These are phyloP conservation scores for Anoplolepis gracilipes DNA, from an alignment of 1,140 invertebrate genomes.

Conservation along the genomic window DNA sequence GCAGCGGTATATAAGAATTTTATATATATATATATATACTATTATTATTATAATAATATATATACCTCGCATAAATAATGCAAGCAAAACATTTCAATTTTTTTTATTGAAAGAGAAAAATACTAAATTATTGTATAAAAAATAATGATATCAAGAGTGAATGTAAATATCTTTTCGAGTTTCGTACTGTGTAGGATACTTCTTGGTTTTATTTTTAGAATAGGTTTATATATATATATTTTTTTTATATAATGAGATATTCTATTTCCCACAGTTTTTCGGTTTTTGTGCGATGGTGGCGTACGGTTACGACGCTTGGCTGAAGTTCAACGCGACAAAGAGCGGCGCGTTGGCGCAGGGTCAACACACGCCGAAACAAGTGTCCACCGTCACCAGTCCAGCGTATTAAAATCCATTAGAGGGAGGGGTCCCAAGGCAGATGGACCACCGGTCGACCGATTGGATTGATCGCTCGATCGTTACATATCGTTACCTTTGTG, in stretches of 20 bases:
- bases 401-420: slow-evolving; percentile 80
- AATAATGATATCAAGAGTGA: neutral
- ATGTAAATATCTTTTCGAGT: slow-evolving; percentile 23
- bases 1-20: slow-evolving; percentile 88
- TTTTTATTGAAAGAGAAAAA: neutral
- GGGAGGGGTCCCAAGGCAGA: neutral
- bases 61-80: neutral
- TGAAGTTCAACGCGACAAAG: slow-evolving; percentile 90
- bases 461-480: slow-evolving; percentile 8
- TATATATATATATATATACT: slow-evolving; percentile 42
- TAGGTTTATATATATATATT: neutral
- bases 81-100: neutral
- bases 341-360: slow-evolving; percentile 91
- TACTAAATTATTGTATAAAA: neutral
- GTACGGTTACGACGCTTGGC: slow-evolving; percentile 92
- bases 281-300: slow-evolving; percentile 92
- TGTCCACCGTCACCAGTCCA: slow-evolving; percentile 86
- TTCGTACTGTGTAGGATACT: slow-evolving; percentile 37
- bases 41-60: neutral
- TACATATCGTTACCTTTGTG: slow-evolving; percentile 59
- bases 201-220: neutral
- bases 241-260: neutral
- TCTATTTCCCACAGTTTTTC: slow-evolving; percentile 89
- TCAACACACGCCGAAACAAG: slow-evolving; percentile 88
- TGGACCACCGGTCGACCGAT: slow-evolving; percentile 41